phyloP scores from a whole-genome alignment of 2,113 vertebrate species.

The Paramisgurnus dabryanus region DNA sequence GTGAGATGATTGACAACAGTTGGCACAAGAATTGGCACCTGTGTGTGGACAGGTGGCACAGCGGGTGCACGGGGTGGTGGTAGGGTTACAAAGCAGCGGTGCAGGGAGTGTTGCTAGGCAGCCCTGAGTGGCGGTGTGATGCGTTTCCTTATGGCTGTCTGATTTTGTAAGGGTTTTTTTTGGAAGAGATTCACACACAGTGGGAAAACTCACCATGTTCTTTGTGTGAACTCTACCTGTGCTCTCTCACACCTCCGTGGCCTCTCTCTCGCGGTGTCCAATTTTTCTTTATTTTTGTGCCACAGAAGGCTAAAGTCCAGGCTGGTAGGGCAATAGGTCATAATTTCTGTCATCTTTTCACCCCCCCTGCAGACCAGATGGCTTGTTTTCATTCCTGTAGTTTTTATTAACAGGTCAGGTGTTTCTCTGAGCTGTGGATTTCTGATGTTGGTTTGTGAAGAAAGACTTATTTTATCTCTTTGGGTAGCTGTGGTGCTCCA shows the following conservation, averaged over 20 bases:
- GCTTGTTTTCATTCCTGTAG: constrained; percentile 4
- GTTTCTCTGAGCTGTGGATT: background rate
- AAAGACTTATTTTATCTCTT: background rate
- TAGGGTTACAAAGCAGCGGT: constrained; percentile 41
- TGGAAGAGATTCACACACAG: background rate
- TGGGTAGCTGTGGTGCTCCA: too few relatives aligned
- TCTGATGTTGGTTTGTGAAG: background rate
- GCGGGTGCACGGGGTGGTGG: constrained; percentile 6
- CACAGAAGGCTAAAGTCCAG: background rate
- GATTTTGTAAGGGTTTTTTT: constrained; percentile 30
- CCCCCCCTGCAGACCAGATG: background rate
- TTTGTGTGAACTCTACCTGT: background rate
- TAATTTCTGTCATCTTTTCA: background rate
- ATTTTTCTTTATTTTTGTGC: background rate
- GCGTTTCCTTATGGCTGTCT: constrained; percentile 45
- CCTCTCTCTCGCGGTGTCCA: background rate
- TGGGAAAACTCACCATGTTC: constrained; percentile 3
- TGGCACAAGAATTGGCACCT: constrained; percentile 44
- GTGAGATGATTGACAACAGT: constrained; percentile 40
- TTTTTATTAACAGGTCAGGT: background rate
- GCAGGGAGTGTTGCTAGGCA: constrained; percentile 45
- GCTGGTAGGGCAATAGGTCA: background rate
- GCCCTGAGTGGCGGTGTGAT: constrained; percentile 32
- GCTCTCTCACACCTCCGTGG: background rate
- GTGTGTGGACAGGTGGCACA: constrained; percentile 44